Evolutionary conservation across 2,888 invertebrate genomes (phyloP).

Genomic region (Erannis defoliaria): DNA sequence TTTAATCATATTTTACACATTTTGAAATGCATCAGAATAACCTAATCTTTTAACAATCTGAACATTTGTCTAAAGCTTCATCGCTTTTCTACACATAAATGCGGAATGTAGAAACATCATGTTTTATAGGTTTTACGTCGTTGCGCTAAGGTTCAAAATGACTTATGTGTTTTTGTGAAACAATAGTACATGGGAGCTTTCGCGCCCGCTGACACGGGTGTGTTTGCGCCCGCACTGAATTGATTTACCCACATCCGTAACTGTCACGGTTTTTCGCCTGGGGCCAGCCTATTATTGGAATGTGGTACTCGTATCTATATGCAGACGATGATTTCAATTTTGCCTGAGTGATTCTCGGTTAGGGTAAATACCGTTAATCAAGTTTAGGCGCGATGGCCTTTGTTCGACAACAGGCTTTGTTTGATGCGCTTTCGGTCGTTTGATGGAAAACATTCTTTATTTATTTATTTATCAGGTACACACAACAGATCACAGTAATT

Average conservation of each 20-base stretch:
- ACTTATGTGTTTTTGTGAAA: conserved; percentile 63
- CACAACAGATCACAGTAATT: too few relatives aligned
- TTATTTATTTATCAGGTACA: too few relatives aligned
- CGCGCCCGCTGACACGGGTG: conserved; percentile 73
- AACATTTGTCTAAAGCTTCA: neutral
- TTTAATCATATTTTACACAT: too few relatives aligned
- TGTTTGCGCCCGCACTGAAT: conserved; percentile 72
- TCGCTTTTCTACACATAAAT: conserved; percentile 1
- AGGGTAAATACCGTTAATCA: conserved; percentile 34
- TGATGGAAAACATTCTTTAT: neutral
- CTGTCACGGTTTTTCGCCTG: conserved; percentile 72
- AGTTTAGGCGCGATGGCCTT: conserved; percentile 27
- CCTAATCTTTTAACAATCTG: too few relatives aligned
- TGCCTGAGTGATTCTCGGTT: conserved; percentile 28
- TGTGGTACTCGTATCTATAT: conserved; percentile 53
- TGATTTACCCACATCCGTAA: conserved; percentile 81
- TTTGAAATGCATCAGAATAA: neutral
- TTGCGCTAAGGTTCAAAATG: conserved; percentile 72
- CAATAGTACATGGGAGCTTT: conserved; percentile 63
- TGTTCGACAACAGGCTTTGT: conserved; percentile 20
- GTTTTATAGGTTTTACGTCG: conserved; percentile 67
- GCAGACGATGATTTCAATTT: conserved; percentile 43
- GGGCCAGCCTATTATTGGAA: conserved; percentile 60
- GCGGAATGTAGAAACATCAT: conserved; percentile 37
- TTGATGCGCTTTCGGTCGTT: neutral